Conservation (phyloP, 2,113 vertebrate species). For the Osmerus mordax region DNA sequence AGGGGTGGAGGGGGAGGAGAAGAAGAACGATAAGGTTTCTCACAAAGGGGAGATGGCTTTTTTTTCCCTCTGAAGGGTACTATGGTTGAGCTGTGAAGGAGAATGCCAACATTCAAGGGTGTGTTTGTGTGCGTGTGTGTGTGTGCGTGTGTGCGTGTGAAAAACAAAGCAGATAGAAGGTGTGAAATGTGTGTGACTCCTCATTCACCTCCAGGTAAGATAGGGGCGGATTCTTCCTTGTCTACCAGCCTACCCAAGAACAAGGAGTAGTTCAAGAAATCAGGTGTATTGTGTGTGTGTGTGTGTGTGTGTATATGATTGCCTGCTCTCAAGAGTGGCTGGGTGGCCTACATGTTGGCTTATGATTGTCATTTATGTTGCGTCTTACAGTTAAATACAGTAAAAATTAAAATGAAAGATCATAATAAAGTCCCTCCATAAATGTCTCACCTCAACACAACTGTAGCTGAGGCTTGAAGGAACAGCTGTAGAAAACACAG, state of each 20-base stretch:
- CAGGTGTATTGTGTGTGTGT: slow-evolving; percentile 42
- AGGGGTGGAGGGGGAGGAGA: slow-evolving; percentile 37
- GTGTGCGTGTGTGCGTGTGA: neutral
- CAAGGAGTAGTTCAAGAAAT: slow-evolving; percentile 26
- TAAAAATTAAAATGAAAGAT: no score
- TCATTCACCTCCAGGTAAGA: slow-evolving; percentile 57
- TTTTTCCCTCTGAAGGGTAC: slow-evolving; percentile 61
- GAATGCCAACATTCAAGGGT: slow-evolving; percentile 43
- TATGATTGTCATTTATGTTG: no score
- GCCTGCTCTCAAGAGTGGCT: no score
- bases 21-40: neutral
- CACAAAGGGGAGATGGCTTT: neutral
- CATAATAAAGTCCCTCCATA: no score
- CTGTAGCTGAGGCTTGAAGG: no score
- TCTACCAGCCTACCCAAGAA: slow-evolving; percentile 52
- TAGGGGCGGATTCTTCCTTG: slow-evolving; percentile 60
- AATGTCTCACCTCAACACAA: no score
- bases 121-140: slow-evolving; percentile 19
- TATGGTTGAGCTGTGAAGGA: slow-evolving; percentile 52
- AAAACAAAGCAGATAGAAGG: slow-evolving; percentile 28
- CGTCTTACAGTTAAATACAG: no score
- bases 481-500: no score
- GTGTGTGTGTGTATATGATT: slow-evolving; percentile 12
- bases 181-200: slow-evolving; percentile 62
- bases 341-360: no score